These are phyloP conservation scores for Zaprionus camerounensis DNA, from an alignment of 1,140 invertebrate genomes.

Conservation along the genomic window DNA sequence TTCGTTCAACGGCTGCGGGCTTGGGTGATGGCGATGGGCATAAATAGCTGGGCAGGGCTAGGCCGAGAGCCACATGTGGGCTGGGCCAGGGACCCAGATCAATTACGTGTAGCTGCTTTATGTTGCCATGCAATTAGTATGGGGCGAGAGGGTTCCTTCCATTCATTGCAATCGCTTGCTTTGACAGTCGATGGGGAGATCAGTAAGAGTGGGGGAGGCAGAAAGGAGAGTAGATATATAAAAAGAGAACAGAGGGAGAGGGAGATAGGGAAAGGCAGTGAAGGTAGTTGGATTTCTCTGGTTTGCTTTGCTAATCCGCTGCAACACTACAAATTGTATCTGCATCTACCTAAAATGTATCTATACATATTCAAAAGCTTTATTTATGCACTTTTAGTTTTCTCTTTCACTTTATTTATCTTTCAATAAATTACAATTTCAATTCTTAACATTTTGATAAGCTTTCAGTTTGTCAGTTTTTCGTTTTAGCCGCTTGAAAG, in stretches of 20 bases:
- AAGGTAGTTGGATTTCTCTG: neutral
- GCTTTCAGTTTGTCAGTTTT: slow-evolving; percentile 5
- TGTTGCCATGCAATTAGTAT: slow-evolving; percentile 37
- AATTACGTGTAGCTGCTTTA: slow-evolving; percentile 24
- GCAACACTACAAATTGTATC: neutral
- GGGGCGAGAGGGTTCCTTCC: too few species aligned
- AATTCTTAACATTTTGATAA: slow-evolving; percentile 14
- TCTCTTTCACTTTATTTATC: neutral
- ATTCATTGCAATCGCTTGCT: too few species aligned
- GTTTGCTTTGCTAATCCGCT: neutral
- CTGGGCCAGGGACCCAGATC: slow-evolving; percentile 47
- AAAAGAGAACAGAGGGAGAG: neutral
- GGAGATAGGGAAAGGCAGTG: neutral
- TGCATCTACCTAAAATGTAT: neutral
- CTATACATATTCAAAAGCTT: neutral
- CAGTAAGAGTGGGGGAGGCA: neutral
- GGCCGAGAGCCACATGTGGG: slow-evolving; percentile 28
- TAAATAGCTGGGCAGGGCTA: slow-evolving; percentile 34
- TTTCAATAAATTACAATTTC: slow-evolving; percentile 4
- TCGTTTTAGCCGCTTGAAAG: neutral
- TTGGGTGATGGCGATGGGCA: slow-evolving; percentile 32
- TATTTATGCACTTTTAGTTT: slow-evolving; percentile 4
- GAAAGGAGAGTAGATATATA: neutral
- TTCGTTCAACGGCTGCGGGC: neutral
- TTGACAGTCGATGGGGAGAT: too few species aligned